These are phyloP conservation scores for Omphaloscelis lunosa DNA, from an alignment of 2,888 invertebrate species.

Conservation along the genomic window DNA sequence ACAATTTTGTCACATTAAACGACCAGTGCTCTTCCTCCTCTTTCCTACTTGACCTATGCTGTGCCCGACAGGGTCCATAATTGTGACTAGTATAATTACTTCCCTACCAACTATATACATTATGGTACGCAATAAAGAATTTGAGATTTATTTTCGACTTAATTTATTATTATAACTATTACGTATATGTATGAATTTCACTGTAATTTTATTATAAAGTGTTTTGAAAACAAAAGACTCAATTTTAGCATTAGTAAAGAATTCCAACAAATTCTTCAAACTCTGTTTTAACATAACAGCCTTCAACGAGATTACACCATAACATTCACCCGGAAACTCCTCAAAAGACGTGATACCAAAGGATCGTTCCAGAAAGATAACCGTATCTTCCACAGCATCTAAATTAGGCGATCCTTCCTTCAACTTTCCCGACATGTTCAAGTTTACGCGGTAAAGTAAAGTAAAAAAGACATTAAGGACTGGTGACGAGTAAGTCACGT, in stretches of 20 bases:
- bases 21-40: too few species aligned
- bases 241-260: neutral
- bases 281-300: neutral
- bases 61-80: too few species aligned
- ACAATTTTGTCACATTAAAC: too few species aligned
- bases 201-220: too few species aligned
- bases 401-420: slow-evolving; percentile 38
- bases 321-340: neutral
- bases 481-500: slow-evolving; percentile 45
- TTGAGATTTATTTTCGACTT: too few species aligned
- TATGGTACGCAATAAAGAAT: too few species aligned
- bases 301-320: neutral
- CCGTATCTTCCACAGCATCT: slow-evolving; percentile 39
- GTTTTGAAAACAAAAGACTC: too few species aligned
- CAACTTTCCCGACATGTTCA: slow-evolving; percentile 42
- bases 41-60: too few species aligned
- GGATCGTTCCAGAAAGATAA: slow-evolving; percentile 27
- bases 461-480: slow-evolving; percentile 48
- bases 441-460: slow-evolving; percentile 35
- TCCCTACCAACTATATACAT: too few species aligned
- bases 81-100: too few species aligned
- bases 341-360: slow-evolving; percentile 16
- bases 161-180: too few species aligned
- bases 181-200: too few species aligned
- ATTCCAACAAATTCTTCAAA: neutral